phyloP scores from a whole-genome alignment of 2,888 invertebrate genomes.

The Oeneis ivallda region DNA sequence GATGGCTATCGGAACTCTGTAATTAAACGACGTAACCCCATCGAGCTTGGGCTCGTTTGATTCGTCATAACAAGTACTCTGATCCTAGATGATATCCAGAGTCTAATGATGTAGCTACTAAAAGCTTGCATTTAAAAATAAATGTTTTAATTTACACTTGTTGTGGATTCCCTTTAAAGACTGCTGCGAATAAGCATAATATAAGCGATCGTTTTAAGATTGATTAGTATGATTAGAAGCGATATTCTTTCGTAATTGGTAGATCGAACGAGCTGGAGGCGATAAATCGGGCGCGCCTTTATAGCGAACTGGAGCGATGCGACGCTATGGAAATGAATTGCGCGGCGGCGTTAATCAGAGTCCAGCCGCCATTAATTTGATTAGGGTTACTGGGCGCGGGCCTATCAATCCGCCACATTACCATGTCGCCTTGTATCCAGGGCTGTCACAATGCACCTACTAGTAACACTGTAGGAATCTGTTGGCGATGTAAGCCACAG shows the following conservation, averaged over 20 bases:
- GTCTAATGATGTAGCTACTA: too few relatives aligned
- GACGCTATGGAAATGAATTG: slow-evolving; percentile 70
- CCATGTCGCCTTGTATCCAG: slow-evolving; percentile 63
- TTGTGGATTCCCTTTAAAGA: neutral
- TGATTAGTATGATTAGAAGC: slow-evolving; percentile 25
- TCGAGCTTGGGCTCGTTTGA: too few relatives aligned
- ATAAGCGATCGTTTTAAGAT: slow-evolving; percentile 11
- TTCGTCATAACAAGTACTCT: too few relatives aligned
- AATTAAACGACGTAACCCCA: too few relatives aligned
- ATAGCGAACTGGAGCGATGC: slow-evolving; percentile 33
- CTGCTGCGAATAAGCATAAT: neutral
- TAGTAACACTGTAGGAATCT: neutral
- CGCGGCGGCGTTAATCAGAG: slow-evolving; percentile 76
- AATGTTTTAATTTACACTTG: too few relatives aligned
- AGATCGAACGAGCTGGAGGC: slow-evolving; percentile 46
- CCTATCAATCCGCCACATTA: slow-evolving; percentile 78
- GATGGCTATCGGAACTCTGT: too few relatives aligned
- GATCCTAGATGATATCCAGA: too few relatives aligned
- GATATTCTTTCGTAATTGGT: slow-evolving; percentile 26
- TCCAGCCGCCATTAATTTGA: slow-evolving; percentile 79
- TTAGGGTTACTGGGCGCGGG: slow-evolving; percentile 81
- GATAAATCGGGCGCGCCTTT: slow-evolving; percentile 70
- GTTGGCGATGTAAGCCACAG: neutral
- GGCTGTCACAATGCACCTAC: slow-evolving; percentile 47
- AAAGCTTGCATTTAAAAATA: too few relatives aligned